phyloP scores from a whole-genome alignment of 2,888 invertebrate genomes.

The Polymixis flavicincta region DNA sequence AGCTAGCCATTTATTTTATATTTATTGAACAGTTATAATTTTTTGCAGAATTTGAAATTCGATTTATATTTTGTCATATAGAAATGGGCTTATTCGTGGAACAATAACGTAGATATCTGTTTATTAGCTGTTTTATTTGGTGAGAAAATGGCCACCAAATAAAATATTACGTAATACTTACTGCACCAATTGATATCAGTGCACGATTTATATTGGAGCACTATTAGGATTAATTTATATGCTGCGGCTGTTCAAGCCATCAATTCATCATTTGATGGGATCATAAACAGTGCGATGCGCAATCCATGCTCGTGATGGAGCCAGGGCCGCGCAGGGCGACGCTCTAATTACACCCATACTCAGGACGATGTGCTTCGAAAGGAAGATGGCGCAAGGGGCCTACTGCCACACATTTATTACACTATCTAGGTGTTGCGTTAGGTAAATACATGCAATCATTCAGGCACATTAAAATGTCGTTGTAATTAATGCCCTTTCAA shows the following conservation, averaged over 20 bases:
- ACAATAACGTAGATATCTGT: neutral
- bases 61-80: neutral
- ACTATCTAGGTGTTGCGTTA: neutral
- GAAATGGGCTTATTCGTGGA: neutral
- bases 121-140: too few relatives aligned
- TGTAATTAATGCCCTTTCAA: conserved; percentile 9
- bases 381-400: conserved; percentile 35
- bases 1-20: neutral
- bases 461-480: neutral
- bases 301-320: conserved; percentile 48
- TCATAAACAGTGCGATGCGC: conserved; percentile 46
- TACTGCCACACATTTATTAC: neutral
- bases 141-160: too few relatives aligned
- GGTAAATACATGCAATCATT: conserved; percentile 26
- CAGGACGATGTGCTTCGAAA: conserved; percentile 36
- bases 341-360: conserved; percentile 41
- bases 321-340: conserved; percentile 41
- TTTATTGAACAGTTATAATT: neutral
- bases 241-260: conserved; percentile 28
- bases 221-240: conserved; percentile 47
- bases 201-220: conserved; percentile 49
- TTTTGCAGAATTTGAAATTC: neutral
- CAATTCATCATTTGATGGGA: conserved; percentile 47
- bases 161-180: conserved; percentile 14
- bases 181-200: conserved; percentile 31